These are phyloP conservation scores for Cercopithecus mona DNA, from an alignment of 2,113 vertebrate genomes.

Conservation along the genomic window DNA sequence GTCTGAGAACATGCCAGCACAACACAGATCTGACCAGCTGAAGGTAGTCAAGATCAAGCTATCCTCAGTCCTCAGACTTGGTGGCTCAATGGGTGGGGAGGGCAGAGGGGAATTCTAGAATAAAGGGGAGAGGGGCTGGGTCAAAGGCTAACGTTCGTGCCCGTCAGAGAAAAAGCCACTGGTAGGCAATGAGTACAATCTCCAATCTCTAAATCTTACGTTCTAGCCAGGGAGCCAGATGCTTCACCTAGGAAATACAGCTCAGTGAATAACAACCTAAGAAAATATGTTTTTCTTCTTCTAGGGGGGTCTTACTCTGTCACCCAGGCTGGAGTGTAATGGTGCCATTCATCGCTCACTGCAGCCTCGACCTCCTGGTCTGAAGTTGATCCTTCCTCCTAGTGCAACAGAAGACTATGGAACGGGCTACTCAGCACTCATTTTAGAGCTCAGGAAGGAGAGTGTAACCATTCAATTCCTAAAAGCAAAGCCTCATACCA, in stretches of 20 bases:
- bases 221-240: background rate
- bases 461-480: background rate
- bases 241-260: too few species aligned
- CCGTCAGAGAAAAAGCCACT: background rate
- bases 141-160: background rate
- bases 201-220: background rate
- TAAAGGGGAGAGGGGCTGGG: background rate
- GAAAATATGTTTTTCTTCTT: too few species aligned
- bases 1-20: background rate
- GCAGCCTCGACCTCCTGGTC: too few species aligned
- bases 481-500: background rate
- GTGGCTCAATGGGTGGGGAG: too few species aligned
- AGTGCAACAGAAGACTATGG: background rate
- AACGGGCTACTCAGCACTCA: background rate
- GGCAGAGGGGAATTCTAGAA: fast-evolving
- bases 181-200: background rate
- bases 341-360: too few species aligned
- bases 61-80: background rate
- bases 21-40: background rate
- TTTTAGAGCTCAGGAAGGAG: background rate
- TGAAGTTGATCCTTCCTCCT: too few species aligned
- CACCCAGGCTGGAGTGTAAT: too few species aligned
- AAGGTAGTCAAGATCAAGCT: background rate
- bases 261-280: background rate
- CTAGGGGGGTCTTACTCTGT: too few species aligned